These are phyloP conservation scores for Ashinkailepas kermadecensis DNA, from an alignment of 2,888 invertebrate genomes.

Conservation along the genomic window DNA sequence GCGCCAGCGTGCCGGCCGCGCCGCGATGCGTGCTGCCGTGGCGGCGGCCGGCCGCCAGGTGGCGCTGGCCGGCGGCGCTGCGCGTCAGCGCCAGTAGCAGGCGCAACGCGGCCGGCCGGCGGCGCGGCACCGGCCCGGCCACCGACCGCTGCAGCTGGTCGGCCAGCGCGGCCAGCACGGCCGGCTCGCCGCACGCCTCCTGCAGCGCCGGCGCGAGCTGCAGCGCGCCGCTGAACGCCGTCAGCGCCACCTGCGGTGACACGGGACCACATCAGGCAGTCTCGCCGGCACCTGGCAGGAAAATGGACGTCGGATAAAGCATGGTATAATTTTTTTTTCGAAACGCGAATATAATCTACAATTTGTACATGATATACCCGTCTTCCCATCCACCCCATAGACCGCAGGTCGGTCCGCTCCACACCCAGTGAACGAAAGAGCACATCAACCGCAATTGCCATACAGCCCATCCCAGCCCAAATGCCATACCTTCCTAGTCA, in stretches of 20 bases:
- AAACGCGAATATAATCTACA: too few relatives aligned
- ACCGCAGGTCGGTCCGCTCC: too few relatives aligned
- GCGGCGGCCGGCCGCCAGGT: slow-evolving; percentile 2
- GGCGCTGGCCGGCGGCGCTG: background rate
- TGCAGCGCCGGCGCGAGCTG: background rate
- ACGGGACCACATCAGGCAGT: too few relatives aligned
- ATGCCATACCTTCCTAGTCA: too few relatives aligned
- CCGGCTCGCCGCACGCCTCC: slow-evolving; percentile 9
- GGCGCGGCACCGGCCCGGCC: background rate
- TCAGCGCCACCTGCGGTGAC: background rate
- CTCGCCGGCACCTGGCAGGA: too few relatives aligned
- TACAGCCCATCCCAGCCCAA: too few relatives aligned
- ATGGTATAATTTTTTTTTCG: too few relatives aligned
- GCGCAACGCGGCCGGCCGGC: background rate
- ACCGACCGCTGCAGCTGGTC: slow-evolving; percentile 13
- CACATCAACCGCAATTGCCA: too few relatives aligned
- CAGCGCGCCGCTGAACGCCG: background rate
- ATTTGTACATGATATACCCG: too few relatives aligned
- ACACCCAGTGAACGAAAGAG: too few relatives aligned
- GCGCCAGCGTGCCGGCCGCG: slow-evolving; percentile 3
- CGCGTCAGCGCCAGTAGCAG: slow-evolving; percentile 7
- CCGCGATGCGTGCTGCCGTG: slow-evolving; percentile 15
- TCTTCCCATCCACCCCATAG: too few relatives aligned
- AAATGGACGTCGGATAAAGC: too few relatives aligned
- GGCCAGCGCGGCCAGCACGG: background rate